Conservation (phyloP, 1,140 invertebrate genomes). For the Drosophila insularis region DNA sequence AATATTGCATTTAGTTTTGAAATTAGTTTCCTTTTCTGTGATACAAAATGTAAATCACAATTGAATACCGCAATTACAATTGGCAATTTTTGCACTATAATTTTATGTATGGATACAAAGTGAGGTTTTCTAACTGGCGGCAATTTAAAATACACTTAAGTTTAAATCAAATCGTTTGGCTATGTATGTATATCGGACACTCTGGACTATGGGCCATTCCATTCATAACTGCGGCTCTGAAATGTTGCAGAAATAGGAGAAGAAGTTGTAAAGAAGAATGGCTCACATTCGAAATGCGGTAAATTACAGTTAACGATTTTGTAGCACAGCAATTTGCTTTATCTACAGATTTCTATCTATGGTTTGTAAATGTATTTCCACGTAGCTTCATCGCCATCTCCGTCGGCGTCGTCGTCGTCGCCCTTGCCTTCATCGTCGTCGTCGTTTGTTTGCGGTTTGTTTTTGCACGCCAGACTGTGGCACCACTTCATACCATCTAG, state of each 20-base stretch:
- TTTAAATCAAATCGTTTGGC: conserved; percentile 30
- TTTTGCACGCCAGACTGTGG: conserved; percentile 62
- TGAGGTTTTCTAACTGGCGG: no score
- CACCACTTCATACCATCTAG: conserved; percentile 26
- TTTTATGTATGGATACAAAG: no score
- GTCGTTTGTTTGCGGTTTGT: conserved; percentile 53
- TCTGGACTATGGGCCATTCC: conserved; percentile 10
- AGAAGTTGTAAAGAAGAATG: conserved; percentile 20
- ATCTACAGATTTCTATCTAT: conserved; percentile 76
- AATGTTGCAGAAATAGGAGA: conserved; percentile 3
- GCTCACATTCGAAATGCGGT: conserved; percentile 69
- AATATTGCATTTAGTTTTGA: no score
- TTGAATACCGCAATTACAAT: conserved; percentile 44
- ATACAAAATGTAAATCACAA: conserved; percentile 9
- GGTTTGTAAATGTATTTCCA: conserved; percentile 74
- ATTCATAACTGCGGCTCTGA: conserved; percentile 55
- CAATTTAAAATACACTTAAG: conserved; percentile 56
- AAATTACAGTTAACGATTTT: conserved; percentile 81
- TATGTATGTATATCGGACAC: neutral
- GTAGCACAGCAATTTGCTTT: conserved; percentile 79
- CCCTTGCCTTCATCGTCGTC: neutral
- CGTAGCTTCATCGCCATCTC: conserved; percentile 51
- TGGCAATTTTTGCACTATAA: conserved; percentile 23
- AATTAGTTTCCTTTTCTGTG: neutral
- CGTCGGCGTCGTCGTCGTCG: neutral